Percentiles rank a stretch among this genome's conserved stretches.
These are phyloP conservation scores for Rhinopomastus cyanomelas DNA, from an alignment of 2,113 vertebrate genomes.

Conservation along the genomic window DNA sequence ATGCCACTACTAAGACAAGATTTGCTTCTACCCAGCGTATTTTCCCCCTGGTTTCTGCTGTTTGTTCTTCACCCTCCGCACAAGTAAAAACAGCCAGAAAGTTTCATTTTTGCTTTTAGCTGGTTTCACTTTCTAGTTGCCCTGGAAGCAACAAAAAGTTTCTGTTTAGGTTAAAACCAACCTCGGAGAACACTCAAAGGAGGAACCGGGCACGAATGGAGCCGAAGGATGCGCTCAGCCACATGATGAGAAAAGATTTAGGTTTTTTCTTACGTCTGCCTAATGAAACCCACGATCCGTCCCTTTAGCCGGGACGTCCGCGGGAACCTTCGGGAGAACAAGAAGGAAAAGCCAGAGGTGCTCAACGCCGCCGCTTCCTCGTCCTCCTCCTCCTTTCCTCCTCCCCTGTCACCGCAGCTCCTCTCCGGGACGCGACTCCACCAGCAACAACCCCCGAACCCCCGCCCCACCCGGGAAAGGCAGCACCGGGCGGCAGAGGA, in stretches of 20 bases:
- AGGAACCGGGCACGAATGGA: background rate
- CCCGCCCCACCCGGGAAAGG: background rate
- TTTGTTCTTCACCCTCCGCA: background rate
- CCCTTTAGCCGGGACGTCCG: background rate
- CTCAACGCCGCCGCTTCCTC: background rate
- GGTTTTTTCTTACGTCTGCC: background rate
- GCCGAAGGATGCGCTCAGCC: background rate
- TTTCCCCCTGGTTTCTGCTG: background rate
- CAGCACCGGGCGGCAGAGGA: background rate
- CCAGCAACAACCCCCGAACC: background rate
- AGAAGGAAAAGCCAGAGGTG: background rate
- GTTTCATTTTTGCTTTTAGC: conserved; percentile 42
- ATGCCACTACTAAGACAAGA: background rate
- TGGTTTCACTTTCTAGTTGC: conserved; percentile 47
- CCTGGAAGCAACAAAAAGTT: conserved; percentile 27
- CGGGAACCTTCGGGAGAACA: background rate
- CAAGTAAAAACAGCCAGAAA: background rate
- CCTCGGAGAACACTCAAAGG: background rate
- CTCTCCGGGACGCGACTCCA: background rate
- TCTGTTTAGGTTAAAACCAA: background rate
- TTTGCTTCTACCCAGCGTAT: background rate
- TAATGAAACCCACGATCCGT: background rate
- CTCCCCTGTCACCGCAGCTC: conserved; percentile 14
- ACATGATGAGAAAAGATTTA: background rate
- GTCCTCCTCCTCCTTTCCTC: conserved; percentile 12